These are phyloP conservation scores for Ellobium chinense DNA, from an alignment of 2,888 invertebrate genomes.

Conservation along the genomic window DNA sequence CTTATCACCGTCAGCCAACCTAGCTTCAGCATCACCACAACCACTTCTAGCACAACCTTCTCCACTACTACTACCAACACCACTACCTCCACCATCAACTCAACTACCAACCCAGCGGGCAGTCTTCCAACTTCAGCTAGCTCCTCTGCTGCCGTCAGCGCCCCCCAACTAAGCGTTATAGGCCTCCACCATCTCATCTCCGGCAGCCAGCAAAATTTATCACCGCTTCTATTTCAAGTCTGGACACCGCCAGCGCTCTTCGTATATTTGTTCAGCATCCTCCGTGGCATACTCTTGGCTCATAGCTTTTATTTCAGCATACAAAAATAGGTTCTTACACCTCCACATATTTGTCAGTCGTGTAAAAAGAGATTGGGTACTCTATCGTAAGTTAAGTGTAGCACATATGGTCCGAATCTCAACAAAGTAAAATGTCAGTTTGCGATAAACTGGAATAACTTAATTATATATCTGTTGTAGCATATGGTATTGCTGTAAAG, in stretches of 20 bases:
- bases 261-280: too few species aligned
- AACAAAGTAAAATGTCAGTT: too few species aligned
- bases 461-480: too few species aligned
- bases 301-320: too few species aligned
- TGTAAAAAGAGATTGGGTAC: too few species aligned
- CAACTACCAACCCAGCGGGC: constrained; percentile 16
- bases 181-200: constrained; percentile 14
- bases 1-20: constrained; percentile 44
- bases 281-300: too few species aligned
- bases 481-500: too few species aligned
- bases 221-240: neutral
- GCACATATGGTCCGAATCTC: too few species aligned
- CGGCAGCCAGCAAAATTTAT: constrained; percentile 17
- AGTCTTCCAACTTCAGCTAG: constrained; percentile 24
- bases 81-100: constrained; percentile 40
- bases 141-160: constrained; percentile 22
- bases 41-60: constrained; percentile 37
- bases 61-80: constrained; percentile 32
- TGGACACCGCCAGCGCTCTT: neutral
- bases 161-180: constrained; percentile 28
- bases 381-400: too few species aligned
- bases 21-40: constrained; percentile 40
- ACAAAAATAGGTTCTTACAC: too few species aligned
- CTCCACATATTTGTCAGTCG: too few species aligned
- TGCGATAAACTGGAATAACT: too few species aligned